Evolutionary conservation across 2,113 vertebrate genomes (phyloP).

Genomic region (Lipotes vexillifer): DNA sequence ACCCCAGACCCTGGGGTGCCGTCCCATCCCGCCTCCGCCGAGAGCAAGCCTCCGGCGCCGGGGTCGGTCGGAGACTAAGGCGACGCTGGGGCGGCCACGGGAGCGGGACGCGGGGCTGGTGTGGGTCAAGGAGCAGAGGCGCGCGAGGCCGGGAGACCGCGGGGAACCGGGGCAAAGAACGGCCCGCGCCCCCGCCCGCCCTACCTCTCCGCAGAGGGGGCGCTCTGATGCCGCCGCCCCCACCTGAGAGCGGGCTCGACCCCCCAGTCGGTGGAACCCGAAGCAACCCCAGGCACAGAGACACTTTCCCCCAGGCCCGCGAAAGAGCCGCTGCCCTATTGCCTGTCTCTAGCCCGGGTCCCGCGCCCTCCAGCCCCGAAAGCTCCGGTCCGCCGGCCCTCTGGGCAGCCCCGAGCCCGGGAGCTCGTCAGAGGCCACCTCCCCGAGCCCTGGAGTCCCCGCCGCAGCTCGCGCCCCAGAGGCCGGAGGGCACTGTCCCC

Average conservation of each 20-base stretch:
- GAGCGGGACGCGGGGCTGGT: constrained; percentile 8
- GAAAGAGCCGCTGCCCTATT: not conserved
- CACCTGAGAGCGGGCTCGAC: constrained; percentile 11
- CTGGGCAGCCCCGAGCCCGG: not conserved
- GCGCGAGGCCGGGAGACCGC: not conserved
- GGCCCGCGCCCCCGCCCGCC: constrained; percentile 17
- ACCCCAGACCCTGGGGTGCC: not conserved
- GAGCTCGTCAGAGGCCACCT: constrained; percentile 35
- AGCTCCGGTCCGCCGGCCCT: not conserved
- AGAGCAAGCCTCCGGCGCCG: not conserved
- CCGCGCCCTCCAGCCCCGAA: not conserved
- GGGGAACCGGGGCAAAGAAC: not conserved
- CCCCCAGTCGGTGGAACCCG: not conserved
- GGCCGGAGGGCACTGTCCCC: constrained; percentile 38
- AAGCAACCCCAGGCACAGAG: not conserved
- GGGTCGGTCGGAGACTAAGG: not conserved
- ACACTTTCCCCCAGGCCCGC: not conserved
- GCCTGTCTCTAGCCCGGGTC: not conserved
- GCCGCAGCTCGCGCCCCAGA: constrained; percentile 50
- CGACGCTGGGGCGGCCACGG: not conserved
- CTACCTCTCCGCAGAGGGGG: constrained; percentile 21
- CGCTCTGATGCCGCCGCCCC: constrained; percentile 14
- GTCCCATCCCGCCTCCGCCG: not conserved
- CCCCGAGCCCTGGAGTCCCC: not conserved
- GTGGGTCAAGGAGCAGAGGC: not conserved